A percentile compares a stretch with the other conserved stretches of the same genome.
Evolutionary conservation across 2,888 invertebrate genomes (phyloP).

Genomic region (Leptodirus hochenwartii): DNA sequence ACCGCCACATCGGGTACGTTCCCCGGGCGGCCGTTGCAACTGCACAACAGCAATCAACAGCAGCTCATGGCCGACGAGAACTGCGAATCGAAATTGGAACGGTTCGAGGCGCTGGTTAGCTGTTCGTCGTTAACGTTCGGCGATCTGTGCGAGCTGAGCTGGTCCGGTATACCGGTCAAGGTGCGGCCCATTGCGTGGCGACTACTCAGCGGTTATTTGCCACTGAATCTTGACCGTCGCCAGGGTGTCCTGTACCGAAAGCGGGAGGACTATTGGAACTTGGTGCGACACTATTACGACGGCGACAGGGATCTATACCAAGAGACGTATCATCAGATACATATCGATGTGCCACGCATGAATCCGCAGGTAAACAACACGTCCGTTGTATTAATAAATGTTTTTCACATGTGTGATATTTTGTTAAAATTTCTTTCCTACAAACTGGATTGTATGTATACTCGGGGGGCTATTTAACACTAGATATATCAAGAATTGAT

Average conservation of each 20-base stretch:
- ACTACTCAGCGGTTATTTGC: constrained; percentile 46
- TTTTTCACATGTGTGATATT: too few species aligned
- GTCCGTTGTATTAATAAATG: too few species aligned
- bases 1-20: too few species aligned
- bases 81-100: constrained; percentile 66
- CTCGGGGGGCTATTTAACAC: too few species aligned
- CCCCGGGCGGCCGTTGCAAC: constrained; percentile 58
- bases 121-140: constrained; percentile 66
- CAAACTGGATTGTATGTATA: too few species aligned
- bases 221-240: constrained; percentile 78
- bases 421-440: too few species aligned
- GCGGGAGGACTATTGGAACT: constrained; percentile 86
- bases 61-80: constrained; percentile 47
- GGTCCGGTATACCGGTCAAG: constrained; percentile 92
- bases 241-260: constrained; percentile 78
- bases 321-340: constrained; percentile 92
- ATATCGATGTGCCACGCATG: constrained; percentile 99
- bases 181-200: constrained; percentile 40
- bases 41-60: constrained; percentile 36
- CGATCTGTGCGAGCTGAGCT: constrained; percentile 76
- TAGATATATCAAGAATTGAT: too few species aligned
- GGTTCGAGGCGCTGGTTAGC: constrained; percentile 65
- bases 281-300: constrained; percentile 92
- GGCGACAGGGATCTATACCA: constrained; percentile 70
- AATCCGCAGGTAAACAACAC: too few species aligned